A percentile compares a stretch with the other conserved stretches of the same genome.
Evolutionary conservation across 2,888 invertebrate species (phyloP).

Genomic region (Lasioglossum vierecki): DNA sequence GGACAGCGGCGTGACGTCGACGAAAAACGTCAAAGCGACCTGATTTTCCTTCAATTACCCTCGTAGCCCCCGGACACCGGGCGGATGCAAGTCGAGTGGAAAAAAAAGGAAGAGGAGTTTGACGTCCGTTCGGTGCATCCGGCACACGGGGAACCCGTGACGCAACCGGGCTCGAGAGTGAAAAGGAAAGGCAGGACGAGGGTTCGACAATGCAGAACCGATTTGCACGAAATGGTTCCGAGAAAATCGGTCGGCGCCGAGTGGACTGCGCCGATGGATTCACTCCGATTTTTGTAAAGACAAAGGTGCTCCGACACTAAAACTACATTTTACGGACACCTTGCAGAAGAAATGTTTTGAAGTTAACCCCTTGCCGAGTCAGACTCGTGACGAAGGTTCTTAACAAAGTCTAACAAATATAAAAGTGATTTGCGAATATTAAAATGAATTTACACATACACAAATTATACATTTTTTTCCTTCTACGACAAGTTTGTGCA

Average conservation of each 20-base stretch:
- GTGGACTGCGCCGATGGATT: not conserved
- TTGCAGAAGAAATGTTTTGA: no score
- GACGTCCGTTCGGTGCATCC: conserved; percentile 79
- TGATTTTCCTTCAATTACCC: conserved; percentile 75
- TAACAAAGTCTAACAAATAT: no score
- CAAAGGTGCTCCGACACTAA: no score
- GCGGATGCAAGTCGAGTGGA: conserved; percentile 71
- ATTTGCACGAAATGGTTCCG: conserved; percentile 13
- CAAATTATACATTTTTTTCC: no score
- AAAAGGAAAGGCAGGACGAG: conserved; percentile 60
- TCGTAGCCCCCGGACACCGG: conserved; percentile 49
- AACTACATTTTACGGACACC: no score
- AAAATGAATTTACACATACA: no score
- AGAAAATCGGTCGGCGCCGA: not conserved
- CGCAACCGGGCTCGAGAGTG: conserved; percentile 57
- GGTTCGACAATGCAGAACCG: conserved; percentile 33
- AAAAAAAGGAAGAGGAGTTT: conserved; percentile 71
- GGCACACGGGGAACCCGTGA: conserved; percentile 69
- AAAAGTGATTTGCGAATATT: no score
- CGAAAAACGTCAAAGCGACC: conserved; percentile 58
- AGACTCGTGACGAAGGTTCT: no score
- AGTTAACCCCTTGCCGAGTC: no score
- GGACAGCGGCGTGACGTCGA: conserved; percentile 34
- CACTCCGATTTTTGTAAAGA: not conserved
- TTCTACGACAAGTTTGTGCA: no score